Conservation (phyloP, 2,888 invertebrate genomes). For the Polymixis lichenea region DNA sequence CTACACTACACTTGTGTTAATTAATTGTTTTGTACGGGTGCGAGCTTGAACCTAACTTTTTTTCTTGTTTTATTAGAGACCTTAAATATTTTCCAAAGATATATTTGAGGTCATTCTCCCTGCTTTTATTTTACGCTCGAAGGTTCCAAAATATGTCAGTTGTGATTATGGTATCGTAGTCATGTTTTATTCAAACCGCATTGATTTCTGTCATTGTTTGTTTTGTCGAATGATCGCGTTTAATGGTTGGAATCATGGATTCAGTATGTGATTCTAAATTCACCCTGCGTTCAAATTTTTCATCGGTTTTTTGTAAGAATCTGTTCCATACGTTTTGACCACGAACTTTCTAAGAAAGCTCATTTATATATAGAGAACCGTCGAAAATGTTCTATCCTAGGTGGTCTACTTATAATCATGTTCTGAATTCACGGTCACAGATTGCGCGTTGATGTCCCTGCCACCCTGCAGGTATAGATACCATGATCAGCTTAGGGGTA, state of each 20-base stretch:
- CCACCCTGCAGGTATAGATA: too few species aligned
- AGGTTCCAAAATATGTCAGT: not conserved
- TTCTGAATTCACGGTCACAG: too few species aligned
- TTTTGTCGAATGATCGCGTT: slow-evolving; percentile 6
- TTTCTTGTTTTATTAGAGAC: not conserved
- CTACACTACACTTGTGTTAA: slow-evolving; percentile 1
- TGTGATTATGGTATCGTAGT: not conserved
- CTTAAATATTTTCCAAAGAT: not conserved
- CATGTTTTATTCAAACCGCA: slow-evolving; percentile 38
- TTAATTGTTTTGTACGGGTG: not conserved
- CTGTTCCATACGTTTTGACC: too few species aligned
- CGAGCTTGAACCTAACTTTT: not conserved
- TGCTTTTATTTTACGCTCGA: not conserved
- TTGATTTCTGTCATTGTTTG: slow-evolving; percentile 1
- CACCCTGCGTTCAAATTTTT: too few species aligned
- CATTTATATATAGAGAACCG: too few species aligned
- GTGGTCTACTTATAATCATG: too few species aligned
- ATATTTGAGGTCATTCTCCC: not conserved
- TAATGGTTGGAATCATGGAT: not conserved
- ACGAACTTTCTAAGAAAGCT: too few species aligned
- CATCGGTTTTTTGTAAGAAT: too few species aligned
- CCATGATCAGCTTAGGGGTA: too few species aligned
- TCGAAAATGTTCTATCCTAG: too few species aligned
- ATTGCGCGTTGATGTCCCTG: too few species aligned
- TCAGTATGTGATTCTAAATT: too few species aligned